phyloP scores from a whole-genome alignment of 2,797 vertebrate species.

The Poliocrania exsul region DNA sequence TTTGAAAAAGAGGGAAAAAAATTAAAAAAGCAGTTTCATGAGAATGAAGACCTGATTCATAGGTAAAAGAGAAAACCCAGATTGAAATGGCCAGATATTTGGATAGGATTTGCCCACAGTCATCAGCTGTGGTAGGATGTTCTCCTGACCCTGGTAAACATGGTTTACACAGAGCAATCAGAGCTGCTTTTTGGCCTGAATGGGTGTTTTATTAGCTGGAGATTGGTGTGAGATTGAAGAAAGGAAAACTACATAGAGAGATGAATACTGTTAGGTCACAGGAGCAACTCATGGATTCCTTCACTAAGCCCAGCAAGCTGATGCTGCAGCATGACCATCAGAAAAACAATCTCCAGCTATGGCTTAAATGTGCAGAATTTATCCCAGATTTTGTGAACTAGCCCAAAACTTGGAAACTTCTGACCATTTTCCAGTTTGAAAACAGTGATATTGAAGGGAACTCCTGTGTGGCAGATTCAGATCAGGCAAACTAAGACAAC shows the following conservation, averaged over 20 bases:
- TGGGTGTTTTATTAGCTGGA: not conserved
- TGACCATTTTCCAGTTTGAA: not conserved
- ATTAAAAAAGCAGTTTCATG: not conserved
- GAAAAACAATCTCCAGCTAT: not conserved
- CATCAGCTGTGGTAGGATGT: not conserved
- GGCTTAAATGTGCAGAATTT: not conserved
- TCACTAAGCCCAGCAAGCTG: not conserved
- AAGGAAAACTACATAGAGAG: not conserved
- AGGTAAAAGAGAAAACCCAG: not conserved
- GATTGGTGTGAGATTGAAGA: not conserved
- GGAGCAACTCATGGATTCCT: not conserved
- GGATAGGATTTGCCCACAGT: not conserved
- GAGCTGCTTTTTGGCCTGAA: not conserved
- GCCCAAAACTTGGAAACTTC: not conserved
- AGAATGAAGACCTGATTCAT: not conserved
- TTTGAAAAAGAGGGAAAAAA: not conserved
- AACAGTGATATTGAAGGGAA: not conserved
- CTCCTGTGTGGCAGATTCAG: not conserved
- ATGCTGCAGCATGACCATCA: not conserved
- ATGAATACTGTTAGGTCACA: not conserved
- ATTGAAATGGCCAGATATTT: not conserved
- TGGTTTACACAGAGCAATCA: not conserved
- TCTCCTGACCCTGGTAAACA: not conserved
- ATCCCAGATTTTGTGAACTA: not conserved
- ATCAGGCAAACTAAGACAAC: not conserved